Base-by-base conservation (phyloP, 2,797 vertebrate genomes). In the Lutjanus argentimaculatus region DNA sequence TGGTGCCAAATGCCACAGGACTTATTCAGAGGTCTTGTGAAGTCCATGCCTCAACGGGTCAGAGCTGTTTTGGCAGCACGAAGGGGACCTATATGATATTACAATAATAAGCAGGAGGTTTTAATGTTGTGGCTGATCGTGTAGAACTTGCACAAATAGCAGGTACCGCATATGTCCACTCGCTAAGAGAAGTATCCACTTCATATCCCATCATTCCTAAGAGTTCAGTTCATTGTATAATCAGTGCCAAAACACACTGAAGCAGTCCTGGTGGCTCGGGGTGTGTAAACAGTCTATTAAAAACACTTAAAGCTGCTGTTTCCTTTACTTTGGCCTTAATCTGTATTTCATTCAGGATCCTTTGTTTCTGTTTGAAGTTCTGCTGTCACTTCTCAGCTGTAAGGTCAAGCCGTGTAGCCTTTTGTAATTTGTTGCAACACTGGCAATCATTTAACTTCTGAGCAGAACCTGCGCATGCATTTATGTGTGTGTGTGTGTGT, bases 351-450 rank as follows among this genome's bases (percentile, higher is more conserved):
- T 65, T 67, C 67, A 30, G 17, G 19, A 56, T 51, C 49, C 13
- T 79, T 74, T 68, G 51, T 67, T 79, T 78, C 5, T 70, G 3
- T 81, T 67, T 70, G 57, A 85, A 42, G 46, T 73, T 73, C 40
- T 76, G 52, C 70, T 72, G 72, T 83, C 70, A 55, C 68, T 61
- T 61, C 57, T 65, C 30, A 58, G 62, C 57, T 21, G 67, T 62
- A 22, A 77, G 73, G 67, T 84, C 59, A 43, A 61, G 49, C 42
- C 65, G 72, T 80, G 70, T 66, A 51, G 72, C 46, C 79, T 68
- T 88, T 78, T 66, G n/a, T 78, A 65, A 80, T 66, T 89, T 80
- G 78, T 76, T 68, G 59, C 55, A 75, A 78, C 79, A 75, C 67
- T 73, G 70, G 48, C 81, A 84, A 74, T 85, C 7, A 66, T 81